Evolutionary conservation across 2,113 vertebrate species (phyloP), one percentile per base, ranked within the genome.

Genomic region (Forbesichthys papilliferus): DNA sequence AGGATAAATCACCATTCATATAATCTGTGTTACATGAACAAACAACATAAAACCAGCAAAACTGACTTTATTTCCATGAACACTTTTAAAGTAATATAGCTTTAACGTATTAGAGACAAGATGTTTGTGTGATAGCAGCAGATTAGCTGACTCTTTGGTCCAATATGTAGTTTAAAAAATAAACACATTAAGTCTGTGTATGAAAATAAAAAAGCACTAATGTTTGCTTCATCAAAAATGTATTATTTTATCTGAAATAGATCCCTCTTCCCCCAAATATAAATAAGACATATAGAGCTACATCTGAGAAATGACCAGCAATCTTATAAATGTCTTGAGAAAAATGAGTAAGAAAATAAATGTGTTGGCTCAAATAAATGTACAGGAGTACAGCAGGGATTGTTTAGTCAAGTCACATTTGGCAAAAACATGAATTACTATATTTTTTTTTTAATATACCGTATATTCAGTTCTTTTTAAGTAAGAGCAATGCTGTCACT

Each of bases 341-440:
- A 58, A 61, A 59, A 27, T 46, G 27, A 64, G 46, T 72, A 52
- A 60, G 60, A 63, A 78, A 82, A 78, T 58, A 14, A n/a, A 74
- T 58, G 18, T 53, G 79, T 88, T 55, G 84, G 90, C 89, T 93
- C 89, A 91, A 84, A 87, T 86, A 79, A 79, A 88, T 76, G 82
- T 87, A 91, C 91, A 93, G 93, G 90, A 93, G 91, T 90, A 90
- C 84, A 86, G 77, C 80, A 89, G 87, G 27, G 27, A 83, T 84
- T 88, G 91, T 51, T 77, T 63, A 74, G 64, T 85, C 64, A 78
- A 81, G 86, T 93, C 90, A 91, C 87, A 88, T 92, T 89, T 90
- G 90, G 87, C 88, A 75, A 69, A 91, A 86, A 87, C 67, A 68
- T 27, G 51, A 14, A 63, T 59, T 57, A 64, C 61, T 55, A 66